A percentile compares a stretch with the other conserved stretches of the same genome.
These are phyloP conservation scores for Ceyx margarethae DNA, from an alignment of 2,113 vertebrate genomes.

Conservation along the genomic window DNA sequence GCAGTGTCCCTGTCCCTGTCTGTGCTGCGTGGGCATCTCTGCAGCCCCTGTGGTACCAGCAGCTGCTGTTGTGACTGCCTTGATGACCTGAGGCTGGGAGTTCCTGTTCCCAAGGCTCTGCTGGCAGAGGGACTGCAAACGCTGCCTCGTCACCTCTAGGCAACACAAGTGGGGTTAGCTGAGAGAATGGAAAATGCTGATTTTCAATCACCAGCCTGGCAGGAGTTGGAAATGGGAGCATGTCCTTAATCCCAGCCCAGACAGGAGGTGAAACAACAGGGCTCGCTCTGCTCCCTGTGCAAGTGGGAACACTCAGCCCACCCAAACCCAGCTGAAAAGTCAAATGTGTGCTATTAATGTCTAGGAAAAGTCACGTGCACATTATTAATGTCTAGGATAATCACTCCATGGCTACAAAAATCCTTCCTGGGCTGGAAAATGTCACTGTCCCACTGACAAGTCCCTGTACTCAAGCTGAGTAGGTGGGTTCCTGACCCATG, in stretches of 20 bases:
- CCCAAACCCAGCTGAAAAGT: neutral
- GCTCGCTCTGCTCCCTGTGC: neutral
- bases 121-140: neutral
- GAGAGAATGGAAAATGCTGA: neutral
- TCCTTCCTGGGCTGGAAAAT: neutral
- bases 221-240: neutral
- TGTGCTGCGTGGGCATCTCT: neutral
- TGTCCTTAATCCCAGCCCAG: neutral
- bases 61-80: neutral
- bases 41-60: fast-evolving
- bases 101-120: slow-evolving; percentile 28
- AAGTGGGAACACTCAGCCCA: neutral
- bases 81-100: neutral
- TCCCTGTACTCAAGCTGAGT: neutral
- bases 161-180: neutral
- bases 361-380: too few relatives aligned
- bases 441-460: neutral
- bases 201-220: neutral
- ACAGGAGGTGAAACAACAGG: neutral
- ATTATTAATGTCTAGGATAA: neutral
- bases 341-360: neutral
- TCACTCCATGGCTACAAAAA: neutral
- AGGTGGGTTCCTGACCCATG: neutral
- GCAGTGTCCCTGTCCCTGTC: fast-evolving
- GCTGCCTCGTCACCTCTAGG: neutral